Percentiles rank a stretch among this genome's conserved stretches.
These are phyloP conservation scores for Lutjanus erythropterus DNA, from an alignment of 2,113 vertebrate genomes.

Conservation along the genomic window DNA sequence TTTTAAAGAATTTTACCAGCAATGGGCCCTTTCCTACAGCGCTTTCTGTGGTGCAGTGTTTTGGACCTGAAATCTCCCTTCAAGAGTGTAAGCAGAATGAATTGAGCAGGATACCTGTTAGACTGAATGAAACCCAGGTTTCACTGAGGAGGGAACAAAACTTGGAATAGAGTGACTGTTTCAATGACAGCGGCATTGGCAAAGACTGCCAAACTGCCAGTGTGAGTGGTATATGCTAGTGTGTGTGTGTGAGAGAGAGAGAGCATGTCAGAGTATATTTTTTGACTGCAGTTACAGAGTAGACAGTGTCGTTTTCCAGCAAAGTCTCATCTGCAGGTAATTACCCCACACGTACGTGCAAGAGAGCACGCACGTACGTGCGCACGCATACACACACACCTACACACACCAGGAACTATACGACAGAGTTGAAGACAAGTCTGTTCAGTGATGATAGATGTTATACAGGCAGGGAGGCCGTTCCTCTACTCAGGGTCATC, in stretches of 20 bases:
- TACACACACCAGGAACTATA: slow-evolving; percentile 33
- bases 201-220: slow-evolving; percentile 3
- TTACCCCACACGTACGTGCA: slow-evolving; percentile 39
- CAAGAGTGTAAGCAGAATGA: background rate
- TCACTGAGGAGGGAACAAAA: background rate
- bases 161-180: background rate
- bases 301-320: slow-evolving; percentile 40
- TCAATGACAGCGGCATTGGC: slow-evolving; percentile 6
- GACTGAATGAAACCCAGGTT: background rate
- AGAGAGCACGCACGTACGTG: background rate
- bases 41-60: background rate
- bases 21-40: background rate
- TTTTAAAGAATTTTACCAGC: background rate
- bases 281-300: slow-evolving; percentile 23
- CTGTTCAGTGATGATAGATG: slow-evolving; percentile 77
- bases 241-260: background rate
- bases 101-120: background rate
- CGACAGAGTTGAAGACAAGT: slow-evolving; percentile 65
- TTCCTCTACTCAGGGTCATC: slow-evolving; percentile 76
- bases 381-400: background rate
- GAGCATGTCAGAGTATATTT: slow-evolving; percentile 17
- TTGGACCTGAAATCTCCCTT: background rate
- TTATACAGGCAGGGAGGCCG: slow-evolving; percentile 71
- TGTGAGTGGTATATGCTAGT: slow-evolving; percentile 4
- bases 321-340: slow-evolving; percentile 56